Base-by-base conservation (phyloP, 2,888 invertebrate genomes). In the Tenthredo scrophulariae region DNA sequence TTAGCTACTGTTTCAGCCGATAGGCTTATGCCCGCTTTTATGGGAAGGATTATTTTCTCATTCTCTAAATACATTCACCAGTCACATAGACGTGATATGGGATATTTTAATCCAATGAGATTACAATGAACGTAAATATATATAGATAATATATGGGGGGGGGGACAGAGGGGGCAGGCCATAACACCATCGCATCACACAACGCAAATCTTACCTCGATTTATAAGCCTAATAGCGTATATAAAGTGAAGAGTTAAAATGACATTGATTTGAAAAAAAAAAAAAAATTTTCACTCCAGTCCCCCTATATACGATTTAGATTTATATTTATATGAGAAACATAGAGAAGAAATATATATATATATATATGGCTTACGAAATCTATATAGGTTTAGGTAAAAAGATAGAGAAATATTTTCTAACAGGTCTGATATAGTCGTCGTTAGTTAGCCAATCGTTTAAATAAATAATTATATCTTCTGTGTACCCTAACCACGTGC, bases 1-100 rank as follows among this genome's bases (percentile, higher is more conserved):
- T 77, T 77, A 33, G 77, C 77, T 29, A 77, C 77, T 77, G 77
- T 77, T 77, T 77, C 33, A 50, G 50, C 0, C 50, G 13, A 9
- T n/a, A 18, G 18, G 10, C n/a, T 33, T 54, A 77, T 5, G 18
- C 54, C 54, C 1, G n/a, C 29, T 54, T 50, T 77, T 54, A 77
- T n/a, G 26, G 54, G 33, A 33, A 22, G 74, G 40, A 74, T 74
- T 74, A 74, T 43, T 3, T 43, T 26, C 6, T 74, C n/a, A 3
- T 43, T 43, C 15, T 74, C 10, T 74, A 43, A 26, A 13, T 33
- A 33, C 29, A 26, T 26, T 62, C 5, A 37, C 37, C 13, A 62
- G 62, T 62, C 22, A 26, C 26, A 26, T 13, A 26, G 26, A 26
- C 10, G 5, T 1, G 0, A 3, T 65, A 37, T 26, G 13, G 74